Evolutionary conservation across 2,113 vertebrate species (phyloP).

Genomic region (Crotalus tigris): DNA sequence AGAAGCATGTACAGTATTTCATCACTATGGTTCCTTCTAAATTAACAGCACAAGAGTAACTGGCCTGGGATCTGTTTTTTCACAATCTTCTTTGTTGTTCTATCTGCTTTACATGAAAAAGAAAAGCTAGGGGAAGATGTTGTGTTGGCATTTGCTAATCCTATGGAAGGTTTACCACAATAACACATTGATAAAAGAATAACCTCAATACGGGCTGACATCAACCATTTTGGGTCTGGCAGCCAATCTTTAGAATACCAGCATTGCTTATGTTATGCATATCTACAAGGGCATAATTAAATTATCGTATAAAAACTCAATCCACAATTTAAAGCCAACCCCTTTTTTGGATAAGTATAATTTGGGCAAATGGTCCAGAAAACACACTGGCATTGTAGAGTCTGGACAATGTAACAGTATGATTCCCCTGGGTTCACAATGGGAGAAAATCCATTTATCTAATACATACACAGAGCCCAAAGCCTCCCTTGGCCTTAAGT

Average conservation of each 20-base stretch:
- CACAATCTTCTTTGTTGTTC: not conserved
- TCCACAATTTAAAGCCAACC: not conserved
- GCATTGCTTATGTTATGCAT: not conserved
- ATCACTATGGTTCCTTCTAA: not conserved
- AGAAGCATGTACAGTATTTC: not conserved
- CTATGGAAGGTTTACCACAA: not conserved
- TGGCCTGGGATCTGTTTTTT: not conserved
- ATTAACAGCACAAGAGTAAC: not conserved
- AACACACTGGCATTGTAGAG: not conserved
- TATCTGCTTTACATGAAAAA: not conserved
- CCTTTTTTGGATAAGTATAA: not conserved
- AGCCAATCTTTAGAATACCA: not conserved
- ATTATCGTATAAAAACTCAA: not conserved
- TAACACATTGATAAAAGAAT: not conserved
- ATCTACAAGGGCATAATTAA: not conserved
- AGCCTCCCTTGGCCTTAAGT: not conserved
- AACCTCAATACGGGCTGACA: not conserved
- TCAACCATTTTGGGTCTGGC: not conserved
- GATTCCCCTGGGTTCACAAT: not conserved
- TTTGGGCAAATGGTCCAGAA: not conserved
- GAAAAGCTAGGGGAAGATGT: not conserved
- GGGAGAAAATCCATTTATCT: not conserved
- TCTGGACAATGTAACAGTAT: not conserved
- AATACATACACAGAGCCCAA: not conserved
- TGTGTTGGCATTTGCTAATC: not conserved